Base-by-base conservation (phyloP, 2,113 vertebrate species). In the Zingel zingel region DNA sequence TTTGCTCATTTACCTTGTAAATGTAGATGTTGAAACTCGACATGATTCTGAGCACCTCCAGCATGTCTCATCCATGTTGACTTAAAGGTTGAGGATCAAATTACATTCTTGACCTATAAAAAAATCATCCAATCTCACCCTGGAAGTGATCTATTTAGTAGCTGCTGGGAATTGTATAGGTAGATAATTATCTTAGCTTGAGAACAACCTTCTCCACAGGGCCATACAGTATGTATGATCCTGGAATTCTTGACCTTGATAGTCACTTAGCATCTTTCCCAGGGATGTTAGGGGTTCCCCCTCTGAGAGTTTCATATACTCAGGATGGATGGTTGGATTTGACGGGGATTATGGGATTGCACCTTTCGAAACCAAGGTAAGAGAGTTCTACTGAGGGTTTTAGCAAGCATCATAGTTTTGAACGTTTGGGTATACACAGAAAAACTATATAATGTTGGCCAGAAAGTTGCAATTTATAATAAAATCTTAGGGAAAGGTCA, bases 281-380 rank as follows among this genome's bases (percentile, higher is more conserved):
- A 33, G 48, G 25, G 65, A 73, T 63, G 51, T 74, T 69, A 58
- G 19, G 14, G 8, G 27, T 39, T 61, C 51, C 36, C 45, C 65
- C 71, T 43, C 63, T 75, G 67, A 77, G 74, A 66, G 23, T 77
- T 84, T 88, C 51, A 85, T 80, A 53, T 68, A 80, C 56, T 86
- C 47, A 45, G 50, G 74, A 53, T 53, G 59, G 68, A 86, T 69
- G 64, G 70, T 77, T 77, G 76, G 84, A 86, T 83, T 83, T 81
- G 64, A 83, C 83, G 36, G 59, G 62, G 72, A 89, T 89, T 89
- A 83, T 76, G 62, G 73, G 83, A 78, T 85, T 88, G 76, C 25
- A 72, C 74, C 53, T 74, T 82, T 62, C 78, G 71, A 78, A 72
- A 86, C 64, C 50, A 63, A 61, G 79, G 57, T 73, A 68, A 74